A percentile compares a stretch with the other conserved stretches of the same genome.
These are phyloP conservation scores for Halictus quadricinctus DNA, from an alignment of 2,888 invertebrate genomes.

Conservation along the genomic window DNA sequence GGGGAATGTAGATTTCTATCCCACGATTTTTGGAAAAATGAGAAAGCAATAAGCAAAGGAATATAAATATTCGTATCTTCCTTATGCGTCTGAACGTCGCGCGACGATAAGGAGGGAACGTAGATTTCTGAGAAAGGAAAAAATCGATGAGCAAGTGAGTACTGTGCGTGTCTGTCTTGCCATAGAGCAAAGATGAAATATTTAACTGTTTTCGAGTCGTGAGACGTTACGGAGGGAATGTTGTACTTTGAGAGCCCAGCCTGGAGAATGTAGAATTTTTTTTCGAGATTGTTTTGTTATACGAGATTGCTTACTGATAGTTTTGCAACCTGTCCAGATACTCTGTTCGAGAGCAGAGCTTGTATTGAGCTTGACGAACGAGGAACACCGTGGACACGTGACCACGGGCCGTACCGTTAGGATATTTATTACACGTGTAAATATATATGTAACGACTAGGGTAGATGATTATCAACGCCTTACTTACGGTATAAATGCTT, in stretches of 20 bases:
- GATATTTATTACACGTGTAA: constrained; percentile 80
- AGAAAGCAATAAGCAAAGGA: too few species aligned
- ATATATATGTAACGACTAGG: constrained; percentile 67
- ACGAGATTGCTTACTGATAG: background rate
- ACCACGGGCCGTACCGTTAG: constrained; percentile 57
- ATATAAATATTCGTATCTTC: too few species aligned
- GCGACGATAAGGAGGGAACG: too few species aligned
- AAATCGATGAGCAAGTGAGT: background rate
- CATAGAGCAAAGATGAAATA: background rate
- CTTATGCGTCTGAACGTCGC: too few species aligned
- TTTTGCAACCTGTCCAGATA: background rate
- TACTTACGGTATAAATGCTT: constrained; percentile 61
- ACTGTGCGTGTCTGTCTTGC: background rate
- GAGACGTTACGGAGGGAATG: background rate
- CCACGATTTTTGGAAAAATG: background rate
- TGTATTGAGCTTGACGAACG: constrained; percentile 11
- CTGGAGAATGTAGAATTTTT: background rate
- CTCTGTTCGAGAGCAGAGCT: background rate
- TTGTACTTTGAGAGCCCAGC: background rate
- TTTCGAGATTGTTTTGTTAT: background rate
- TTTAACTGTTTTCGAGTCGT: background rate
- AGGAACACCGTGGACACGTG: constrained; percentile 24
- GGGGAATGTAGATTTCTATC: background rate
- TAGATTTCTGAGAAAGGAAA: too few species aligned
- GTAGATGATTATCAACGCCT: constrained; percentile 56